Percentiles rank a stretch among this genome's conserved stretches.
phyloP scores from a whole-genome alignment of 1,140 invertebrate species.

The Platyscapa corneri region DNA sequence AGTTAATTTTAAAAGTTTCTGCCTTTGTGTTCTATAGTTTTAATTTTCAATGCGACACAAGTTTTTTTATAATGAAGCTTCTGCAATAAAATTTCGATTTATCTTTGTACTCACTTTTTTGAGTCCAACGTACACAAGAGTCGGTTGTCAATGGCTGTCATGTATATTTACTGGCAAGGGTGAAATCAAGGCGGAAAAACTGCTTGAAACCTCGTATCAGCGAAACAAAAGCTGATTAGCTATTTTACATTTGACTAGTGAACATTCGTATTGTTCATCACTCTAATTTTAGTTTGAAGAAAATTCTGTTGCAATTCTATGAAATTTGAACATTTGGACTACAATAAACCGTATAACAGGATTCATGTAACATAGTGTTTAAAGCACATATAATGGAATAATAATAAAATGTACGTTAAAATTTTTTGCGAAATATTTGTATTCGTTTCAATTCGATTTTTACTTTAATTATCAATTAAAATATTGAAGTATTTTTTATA shows the following conservation, averaged over 20 bases:
- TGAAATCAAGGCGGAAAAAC: not conserved
- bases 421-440: no score
- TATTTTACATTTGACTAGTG: not conserved
- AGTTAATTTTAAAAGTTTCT: not conserved
- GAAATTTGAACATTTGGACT: not conserved
- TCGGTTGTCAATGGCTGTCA: not conserved
- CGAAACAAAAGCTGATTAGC: not conserved
- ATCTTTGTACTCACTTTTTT: not conserved
- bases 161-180: no score
- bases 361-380: not conserved
- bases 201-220: no score
- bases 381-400: not conserved
- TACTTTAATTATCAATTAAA: no score
- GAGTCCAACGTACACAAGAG: no score
- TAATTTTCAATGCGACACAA: not conserved
- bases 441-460: no score
- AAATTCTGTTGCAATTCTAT: not conserved
- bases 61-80: not conserved
- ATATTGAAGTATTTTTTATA: no score
- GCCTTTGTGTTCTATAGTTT: not conserved
- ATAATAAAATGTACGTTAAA: no score
- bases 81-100: not conserved
- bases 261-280: not conserved
- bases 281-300: no score
- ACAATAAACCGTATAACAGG: not conserved